Conservation (phyloP, 2,888 invertebrate genomes). For the Plagodis pulveraria region DNA sequence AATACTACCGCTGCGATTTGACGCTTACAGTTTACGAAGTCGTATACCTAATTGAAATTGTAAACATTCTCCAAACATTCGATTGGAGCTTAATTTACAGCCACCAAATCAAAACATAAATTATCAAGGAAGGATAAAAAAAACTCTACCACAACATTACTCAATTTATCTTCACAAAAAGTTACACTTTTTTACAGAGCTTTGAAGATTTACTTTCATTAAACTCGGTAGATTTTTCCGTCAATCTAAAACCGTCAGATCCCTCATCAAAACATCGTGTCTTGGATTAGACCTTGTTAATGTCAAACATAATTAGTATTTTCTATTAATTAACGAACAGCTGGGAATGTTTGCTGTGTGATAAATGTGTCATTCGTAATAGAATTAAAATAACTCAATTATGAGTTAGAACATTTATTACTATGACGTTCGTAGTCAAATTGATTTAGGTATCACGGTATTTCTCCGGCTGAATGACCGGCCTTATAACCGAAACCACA, state of each 20-base stretch:
- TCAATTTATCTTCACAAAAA: no score
- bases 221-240: no score
- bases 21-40: no score
- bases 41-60: no score
- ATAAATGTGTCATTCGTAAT: conserved; percentile 23
- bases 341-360: conserved; percentile 21
- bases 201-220: no score
- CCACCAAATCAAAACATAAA: neutral
- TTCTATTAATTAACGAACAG: conserved; percentile 25
- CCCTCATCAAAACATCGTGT: neutral
- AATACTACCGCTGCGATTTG: no score
- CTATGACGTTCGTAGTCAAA: neutral
- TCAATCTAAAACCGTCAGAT: neutral
- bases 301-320: conserved; percentile 28
- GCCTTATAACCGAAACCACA: no score
- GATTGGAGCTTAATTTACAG: neutral
- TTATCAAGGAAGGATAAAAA: neutral
- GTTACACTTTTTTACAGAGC: no score
- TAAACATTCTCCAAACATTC: no score
- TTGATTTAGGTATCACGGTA: no score
- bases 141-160: no score
- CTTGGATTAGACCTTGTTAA: conserved; percentile 16
- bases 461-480: no score
- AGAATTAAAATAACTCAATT: conserved; percentile 23
- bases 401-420: conserved; percentile 2